Conservation (phyloP, 1,140 invertebrate species). For the Drosophila leontia region DNA sequence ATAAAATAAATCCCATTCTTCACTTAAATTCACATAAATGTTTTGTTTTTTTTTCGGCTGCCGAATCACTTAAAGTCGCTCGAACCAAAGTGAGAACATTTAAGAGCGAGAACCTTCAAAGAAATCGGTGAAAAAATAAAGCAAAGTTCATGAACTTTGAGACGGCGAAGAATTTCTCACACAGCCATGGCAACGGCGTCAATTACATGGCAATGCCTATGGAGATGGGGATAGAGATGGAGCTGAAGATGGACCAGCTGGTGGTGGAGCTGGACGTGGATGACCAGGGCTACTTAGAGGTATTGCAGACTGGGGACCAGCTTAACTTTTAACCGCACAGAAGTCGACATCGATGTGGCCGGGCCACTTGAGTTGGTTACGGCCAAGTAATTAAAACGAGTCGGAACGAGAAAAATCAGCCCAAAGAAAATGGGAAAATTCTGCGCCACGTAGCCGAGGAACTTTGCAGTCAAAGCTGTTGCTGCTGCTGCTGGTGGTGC, state of each 20-base stretch:
- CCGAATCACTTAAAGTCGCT: constrained; percentile 63
- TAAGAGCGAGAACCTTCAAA: constrained; percentile 31
- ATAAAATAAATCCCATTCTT: constrained; percentile 25
- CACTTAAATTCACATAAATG: constrained; percentile 51
- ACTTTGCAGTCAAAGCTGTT: constrained; percentile 40
- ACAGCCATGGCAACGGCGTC: constrained; percentile 63
- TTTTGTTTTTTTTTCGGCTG: constrained; percentile 41
- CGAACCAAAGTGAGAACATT: constrained; percentile 61
- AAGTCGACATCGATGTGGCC: constrained; percentile 49
- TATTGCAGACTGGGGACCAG: constrained; percentile 40
- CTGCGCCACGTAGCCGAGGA: constrained; percentile 50
- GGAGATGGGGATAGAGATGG: constrained; percentile 2
- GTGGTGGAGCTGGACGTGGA: constrained; percentile 30
- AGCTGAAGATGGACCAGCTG: constrained; percentile 6
- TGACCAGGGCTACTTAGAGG: constrained; percentile 53
- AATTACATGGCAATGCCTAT: constrained; percentile 65
- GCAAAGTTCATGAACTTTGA: constrained; percentile 69
- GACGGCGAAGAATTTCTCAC: constrained; percentile 56
- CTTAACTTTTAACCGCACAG: constrained; percentile 76
- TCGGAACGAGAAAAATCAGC: constrained; percentile 39
- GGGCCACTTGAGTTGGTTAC: constrained; percentile 72
- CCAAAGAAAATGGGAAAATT: constrained; percentile 73
- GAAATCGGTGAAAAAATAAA: constrained; percentile 7
- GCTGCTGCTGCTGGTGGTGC: not conserved
- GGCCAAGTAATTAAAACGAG: constrained; percentile 76